phyloP scores from a whole-genome alignment of 2,797 vertebrate species.

The Hypotaenidia okinawae region DNA sequence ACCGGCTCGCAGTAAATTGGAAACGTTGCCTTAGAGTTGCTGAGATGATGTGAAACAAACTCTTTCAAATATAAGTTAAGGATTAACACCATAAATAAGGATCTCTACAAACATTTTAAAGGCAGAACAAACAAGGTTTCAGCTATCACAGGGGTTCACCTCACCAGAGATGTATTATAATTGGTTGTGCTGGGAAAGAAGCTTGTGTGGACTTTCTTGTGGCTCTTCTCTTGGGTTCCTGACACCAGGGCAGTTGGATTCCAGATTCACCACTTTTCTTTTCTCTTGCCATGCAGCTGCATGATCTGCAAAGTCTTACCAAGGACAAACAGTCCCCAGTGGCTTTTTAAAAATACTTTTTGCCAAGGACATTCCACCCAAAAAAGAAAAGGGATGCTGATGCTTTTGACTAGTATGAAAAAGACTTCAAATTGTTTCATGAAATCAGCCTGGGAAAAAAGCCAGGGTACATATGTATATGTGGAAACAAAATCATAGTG shows the following conservation, averaged over 20 bases:
- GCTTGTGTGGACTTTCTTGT: background rate
- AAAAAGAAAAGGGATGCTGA: background rate
- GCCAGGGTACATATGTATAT: background rate
- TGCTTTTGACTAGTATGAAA: background rate
- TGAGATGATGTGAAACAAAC: background rate
- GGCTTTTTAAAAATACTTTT: background rate
- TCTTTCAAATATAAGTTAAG: background rate
- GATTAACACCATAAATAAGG: accelerated
- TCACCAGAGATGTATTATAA: background rate
- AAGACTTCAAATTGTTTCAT: background rate
- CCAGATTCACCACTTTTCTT: background rate
- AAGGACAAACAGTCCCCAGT: background rate
- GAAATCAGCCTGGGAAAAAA: background rate
- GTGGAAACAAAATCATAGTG: background rate
- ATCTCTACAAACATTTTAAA: background rate
- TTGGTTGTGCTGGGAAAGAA: background rate
- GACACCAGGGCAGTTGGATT: background rate
- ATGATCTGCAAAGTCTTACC: background rate
- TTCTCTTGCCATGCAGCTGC: background rate
- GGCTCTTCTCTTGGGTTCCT: background rate
- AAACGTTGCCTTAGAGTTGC: background rate
- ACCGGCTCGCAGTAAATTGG: background rate
- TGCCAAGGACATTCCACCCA: background rate
- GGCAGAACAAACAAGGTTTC: background rate
- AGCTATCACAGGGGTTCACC: background rate